Conservation (phyloP, 2,888 invertebrate species). For the Alsophila aescularia region DNA sequence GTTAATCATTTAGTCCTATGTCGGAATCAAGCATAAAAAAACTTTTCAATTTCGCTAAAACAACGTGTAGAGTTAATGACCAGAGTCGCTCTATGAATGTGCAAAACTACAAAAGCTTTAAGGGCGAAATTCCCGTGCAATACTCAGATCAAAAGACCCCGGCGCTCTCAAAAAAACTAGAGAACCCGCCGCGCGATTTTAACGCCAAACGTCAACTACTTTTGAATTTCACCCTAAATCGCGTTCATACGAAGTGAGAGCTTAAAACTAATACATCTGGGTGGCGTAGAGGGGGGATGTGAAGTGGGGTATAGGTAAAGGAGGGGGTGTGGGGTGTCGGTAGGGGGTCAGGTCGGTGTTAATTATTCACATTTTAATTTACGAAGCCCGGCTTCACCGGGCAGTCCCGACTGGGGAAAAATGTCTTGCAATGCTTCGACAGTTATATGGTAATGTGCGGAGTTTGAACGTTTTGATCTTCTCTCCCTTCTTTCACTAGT, state of each 20-base stretch:
- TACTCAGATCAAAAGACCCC: conserved; percentile 38
- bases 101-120: conserved; percentile 35
- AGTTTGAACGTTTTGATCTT: conserved; percentile 42
- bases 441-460: conserved; percentile 51
- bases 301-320: conserved; percentile 42
- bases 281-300: conserved; percentile 56
- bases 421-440: conserved; percentile 80
- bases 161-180: conserved; percentile 41
- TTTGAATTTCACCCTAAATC: conserved; percentile 68
- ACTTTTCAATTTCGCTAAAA: conserved; percentile 33
- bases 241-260: conserved; percentile 72
- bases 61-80: conserved; percentile 37
- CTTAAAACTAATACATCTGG: conserved; percentile 83
- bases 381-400: conserved; percentile 69
- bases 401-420: conserved; percentile 68
- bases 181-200: conserved; percentile 60
- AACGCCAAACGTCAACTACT: conserved; percentile 68
- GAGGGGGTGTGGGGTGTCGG: conserved; percentile 34
- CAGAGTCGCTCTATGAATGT: conserved; percentile 30
- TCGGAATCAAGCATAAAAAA: conserved; percentile 9
- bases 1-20: no score
- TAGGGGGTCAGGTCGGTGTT: conserved; percentile 63
- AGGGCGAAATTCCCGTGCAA: conserved; percentile 42
- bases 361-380: conserved; percentile 85
- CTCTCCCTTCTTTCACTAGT: conserved; percentile 25